Evolutionary conservation across 2,797 vertebrate species (phyloP).

Genomic region (Rousettus madagascariensis): DNA sequence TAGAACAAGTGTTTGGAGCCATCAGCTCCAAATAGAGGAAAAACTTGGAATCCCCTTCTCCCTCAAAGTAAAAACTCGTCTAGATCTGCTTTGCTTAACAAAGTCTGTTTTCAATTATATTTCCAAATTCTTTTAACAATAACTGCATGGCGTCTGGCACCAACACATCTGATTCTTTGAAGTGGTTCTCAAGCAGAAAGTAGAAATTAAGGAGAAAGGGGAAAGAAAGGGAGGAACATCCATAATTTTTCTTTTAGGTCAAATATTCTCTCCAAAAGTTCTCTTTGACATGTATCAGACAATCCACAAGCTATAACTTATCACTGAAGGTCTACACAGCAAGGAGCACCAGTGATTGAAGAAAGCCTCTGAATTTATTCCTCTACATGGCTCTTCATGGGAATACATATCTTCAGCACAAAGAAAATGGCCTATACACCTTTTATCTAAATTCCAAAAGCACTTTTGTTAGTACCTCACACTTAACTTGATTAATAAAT

Average conservation of each 20-base stretch:
- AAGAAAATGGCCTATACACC: background rate
- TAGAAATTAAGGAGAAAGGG: conserved; percentile 45
- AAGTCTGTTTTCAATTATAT: conserved; percentile 89
- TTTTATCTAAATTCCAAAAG: background rate
- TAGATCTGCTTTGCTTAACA: conserved; percentile 73
- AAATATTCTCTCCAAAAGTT: conserved; percentile 32
- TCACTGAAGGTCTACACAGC: background rate
- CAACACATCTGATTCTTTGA: conserved; percentile 86
- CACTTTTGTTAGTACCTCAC: background rate
- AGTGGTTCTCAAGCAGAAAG: conserved; percentile 79
- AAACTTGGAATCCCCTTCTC: conserved; percentile 79
- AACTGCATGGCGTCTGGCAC: conserved; percentile 84
- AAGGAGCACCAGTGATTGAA: background rate
- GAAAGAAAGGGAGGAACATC: conserved; percentile 49
- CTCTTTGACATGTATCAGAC: background rate
- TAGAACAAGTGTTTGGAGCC: conserved; percentile 88
- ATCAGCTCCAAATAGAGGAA: conserved; percentile 83
- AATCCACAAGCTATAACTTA: background rate
- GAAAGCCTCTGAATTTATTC: background rate
- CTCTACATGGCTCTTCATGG: background rate
- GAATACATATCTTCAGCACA: background rate
- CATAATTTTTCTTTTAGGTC: conserved; percentile 62
- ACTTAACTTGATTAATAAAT: background rate
- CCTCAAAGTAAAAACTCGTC: conserved; percentile 71
- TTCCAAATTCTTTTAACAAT: conserved; percentile 86